Percentiles rank a stretch among this genome's conserved stretches.
phyloP scores from a whole-genome alignment of 2,113 vertebrate species.

The Cyanistes caeruleus region DNA sequence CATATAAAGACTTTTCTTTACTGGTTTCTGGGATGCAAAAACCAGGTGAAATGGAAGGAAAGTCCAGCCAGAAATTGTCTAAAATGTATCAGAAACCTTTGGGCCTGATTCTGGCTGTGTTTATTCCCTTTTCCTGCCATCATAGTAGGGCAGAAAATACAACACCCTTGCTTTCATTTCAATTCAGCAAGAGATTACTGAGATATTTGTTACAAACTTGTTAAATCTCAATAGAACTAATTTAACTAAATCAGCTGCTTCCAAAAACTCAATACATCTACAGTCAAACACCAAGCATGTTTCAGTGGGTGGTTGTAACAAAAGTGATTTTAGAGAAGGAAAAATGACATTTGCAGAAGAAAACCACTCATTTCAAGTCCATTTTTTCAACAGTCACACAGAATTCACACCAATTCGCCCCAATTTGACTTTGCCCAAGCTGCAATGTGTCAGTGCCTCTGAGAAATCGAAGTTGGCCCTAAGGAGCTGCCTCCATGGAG shows the following conservation, averaged over 20 bases:
- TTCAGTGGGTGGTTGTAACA: neutral
- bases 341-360: neutral
- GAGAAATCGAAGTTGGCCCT: neutral
- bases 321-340: neutral
- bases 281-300: neutral
- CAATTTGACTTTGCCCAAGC: neutral
- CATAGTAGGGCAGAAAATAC: neutral
- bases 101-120: neutral
- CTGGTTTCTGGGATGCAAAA: neutral
- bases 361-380: neutral
- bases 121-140: neutral
- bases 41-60: neutral
- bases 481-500: rapidly evolving
- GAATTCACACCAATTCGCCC: neutral
- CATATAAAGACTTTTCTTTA: neutral
- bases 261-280: neutral
- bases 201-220: neutral
- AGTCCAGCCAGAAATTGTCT: neutral
- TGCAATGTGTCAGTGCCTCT: neutral
- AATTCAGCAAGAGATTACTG: neutral
- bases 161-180: neutral
- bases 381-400: neutral
- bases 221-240: neutral
- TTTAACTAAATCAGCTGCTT: neutral
- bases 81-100: neutral